phyloP scores from a whole-genome alignment of 2,888 invertebrate species.

The Cordilura impudica region DNA sequence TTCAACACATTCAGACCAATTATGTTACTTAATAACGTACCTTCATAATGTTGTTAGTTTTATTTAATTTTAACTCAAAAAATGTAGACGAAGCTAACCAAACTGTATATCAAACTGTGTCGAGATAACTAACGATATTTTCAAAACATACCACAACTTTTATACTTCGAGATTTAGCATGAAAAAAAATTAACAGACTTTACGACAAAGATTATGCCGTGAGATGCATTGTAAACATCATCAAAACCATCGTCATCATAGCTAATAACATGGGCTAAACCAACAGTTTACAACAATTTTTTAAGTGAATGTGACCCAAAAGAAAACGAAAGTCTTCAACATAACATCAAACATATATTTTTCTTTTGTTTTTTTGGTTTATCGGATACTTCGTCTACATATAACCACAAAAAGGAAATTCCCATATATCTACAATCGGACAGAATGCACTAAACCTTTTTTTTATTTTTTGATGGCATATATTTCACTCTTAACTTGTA shows the following conservation, averaged over 20 bases:
- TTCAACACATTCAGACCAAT: not conserved
- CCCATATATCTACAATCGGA: not conserved
- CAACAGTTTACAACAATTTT: constrained; percentile 8
- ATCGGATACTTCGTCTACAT: not conserved
- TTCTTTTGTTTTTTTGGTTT: not conserved
- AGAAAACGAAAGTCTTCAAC: constrained; percentile 54
- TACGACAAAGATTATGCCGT: constrained; percentile 38
- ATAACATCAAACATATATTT: constrained; percentile 2
- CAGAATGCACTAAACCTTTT: not conserved
- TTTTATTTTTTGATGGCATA: not conserved
- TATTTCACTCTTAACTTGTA: not conserved
- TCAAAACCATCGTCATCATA: not conserved
- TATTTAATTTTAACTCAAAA: constrained; percentile 39
- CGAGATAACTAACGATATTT: constrained; percentile 45
- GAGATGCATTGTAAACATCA: constrained; percentile 13
- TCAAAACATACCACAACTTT: constrained; percentile 34
- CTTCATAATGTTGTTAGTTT: constrained; percentile 58
- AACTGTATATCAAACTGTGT: constrained; percentile 45
- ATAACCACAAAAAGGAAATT: not conserved
- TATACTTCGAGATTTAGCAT: constrained; percentile 35
- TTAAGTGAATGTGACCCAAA: constrained; percentile 56
- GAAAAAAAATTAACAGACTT: constrained; percentile 3
- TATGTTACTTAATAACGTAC: constrained; percentile 12
- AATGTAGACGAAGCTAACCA: constrained; percentile 47
- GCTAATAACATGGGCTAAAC: not conserved